phyloP scores from a whole-genome alignment of 1,140 invertebrate genomes.

The Heliconius hermathena region DNA sequence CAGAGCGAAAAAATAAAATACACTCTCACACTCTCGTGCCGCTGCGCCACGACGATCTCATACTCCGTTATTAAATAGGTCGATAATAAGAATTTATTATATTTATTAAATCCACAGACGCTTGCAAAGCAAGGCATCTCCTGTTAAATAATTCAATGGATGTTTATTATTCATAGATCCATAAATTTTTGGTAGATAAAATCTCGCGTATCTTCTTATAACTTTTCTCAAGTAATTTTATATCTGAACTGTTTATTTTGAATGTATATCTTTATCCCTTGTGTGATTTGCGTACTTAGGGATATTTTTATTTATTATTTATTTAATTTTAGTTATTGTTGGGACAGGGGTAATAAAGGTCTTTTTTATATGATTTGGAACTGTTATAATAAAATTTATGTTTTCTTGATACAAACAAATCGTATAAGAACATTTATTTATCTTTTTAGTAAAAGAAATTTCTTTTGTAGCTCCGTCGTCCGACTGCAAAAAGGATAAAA shows the following conservation, averaged over 20 bases:
- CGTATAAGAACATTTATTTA: too few species aligned
- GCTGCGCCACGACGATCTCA: too few species aligned
- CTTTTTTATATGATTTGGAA: too few species aligned
- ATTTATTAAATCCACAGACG: constrained; percentile 25
- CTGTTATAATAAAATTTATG: too few species aligned
- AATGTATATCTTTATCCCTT: background rate
- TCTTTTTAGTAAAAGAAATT: too few species aligned
- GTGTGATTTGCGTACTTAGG: background rate
- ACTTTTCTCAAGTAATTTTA: constrained; percentile 19
- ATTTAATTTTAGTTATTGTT: background rate
- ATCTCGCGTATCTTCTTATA: constrained; percentile 24
- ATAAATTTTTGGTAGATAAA: constrained; percentile 30
- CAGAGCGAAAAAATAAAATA: too few species aligned
- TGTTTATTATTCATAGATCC: constrained; percentile 35
- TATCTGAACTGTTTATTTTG: background rate
- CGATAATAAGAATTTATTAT: too few species aligned
- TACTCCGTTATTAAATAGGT: too few species aligned
- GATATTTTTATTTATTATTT: background rate
- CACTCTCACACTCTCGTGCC: too few species aligned
- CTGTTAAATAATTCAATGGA: constrained; percentile 36
- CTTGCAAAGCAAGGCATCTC: constrained; percentile 22
- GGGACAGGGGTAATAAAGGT: background rate
- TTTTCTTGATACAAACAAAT: too few species aligned
- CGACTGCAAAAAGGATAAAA: too few species aligned
- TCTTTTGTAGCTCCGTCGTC: too few species aligned